These are phyloP conservation scores for Caenorhabditis sp. DNA, from an alignment of 2,888 invertebrate species.

Conservation along the genomic window DNA sequence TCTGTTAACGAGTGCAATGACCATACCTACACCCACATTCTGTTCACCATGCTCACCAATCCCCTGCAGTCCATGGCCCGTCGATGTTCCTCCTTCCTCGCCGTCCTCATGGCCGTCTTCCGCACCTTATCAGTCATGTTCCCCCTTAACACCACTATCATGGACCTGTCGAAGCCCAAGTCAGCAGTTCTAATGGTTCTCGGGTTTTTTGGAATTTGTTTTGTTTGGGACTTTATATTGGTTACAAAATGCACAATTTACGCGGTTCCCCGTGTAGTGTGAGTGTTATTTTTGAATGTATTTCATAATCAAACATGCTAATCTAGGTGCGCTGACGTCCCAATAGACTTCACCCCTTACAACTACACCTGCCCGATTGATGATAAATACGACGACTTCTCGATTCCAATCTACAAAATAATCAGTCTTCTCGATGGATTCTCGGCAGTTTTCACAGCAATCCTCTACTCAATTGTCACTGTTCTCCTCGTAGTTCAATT, in stretches of 20 bases:
- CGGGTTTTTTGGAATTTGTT: not conserved
- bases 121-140: conserved; percentile 2
- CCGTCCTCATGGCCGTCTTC: conserved; percentile 12
- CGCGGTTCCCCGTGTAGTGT: no score
- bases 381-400: no score
- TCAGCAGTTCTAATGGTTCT: not conserved
- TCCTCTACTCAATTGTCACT: not conserved
- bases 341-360: no score
- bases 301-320: no score
- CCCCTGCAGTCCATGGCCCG: not conserved
- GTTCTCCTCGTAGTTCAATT: not conserved
- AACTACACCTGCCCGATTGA: no score
- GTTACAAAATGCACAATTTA: not conserved
- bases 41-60: not conserved
- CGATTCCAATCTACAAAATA: no score
- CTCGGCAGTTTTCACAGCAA: not conserved
- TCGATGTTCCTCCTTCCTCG: conserved; percentile 1
- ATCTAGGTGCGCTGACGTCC: no score
- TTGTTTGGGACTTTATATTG: not conserved
- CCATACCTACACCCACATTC: not conserved
- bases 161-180: not conserved
- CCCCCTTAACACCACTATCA: not conserved
- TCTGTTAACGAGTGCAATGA: not conserved
- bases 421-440: not conserved
- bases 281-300: no score